Evolutionary conservation across 1,140 invertebrate species (phyloP).

Genomic region (Ectropis grisescens): DNA sequence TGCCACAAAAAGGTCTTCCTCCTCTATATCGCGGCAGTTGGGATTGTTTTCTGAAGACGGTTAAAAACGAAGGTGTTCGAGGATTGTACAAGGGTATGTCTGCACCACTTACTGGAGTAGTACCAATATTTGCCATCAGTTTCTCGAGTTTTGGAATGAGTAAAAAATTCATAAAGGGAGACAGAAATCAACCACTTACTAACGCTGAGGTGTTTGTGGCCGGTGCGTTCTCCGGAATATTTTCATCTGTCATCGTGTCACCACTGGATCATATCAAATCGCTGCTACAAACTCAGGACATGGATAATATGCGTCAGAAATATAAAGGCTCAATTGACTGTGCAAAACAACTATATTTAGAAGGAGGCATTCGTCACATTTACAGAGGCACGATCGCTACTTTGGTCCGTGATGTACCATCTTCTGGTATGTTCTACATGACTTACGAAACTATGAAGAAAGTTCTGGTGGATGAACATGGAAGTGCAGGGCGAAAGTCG

Average conservation of each 20-base stretch:
- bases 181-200: slow-evolving; percentile 78
- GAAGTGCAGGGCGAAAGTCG: slow-evolving; percentile 73
- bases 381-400: slow-evolving; percentile 97
- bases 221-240: slow-evolving; percentile 94
- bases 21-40: slow-evolving; percentile 90
- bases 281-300: slow-evolving; percentile 91
- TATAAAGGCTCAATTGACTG: slow-evolving; percentile 96
- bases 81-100: slow-evolving; percentile 88
- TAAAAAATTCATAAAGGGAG: slow-evolving; percentile 83
- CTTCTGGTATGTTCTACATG: slow-evolving; percentile 97
- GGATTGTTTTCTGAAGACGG: slow-evolving; percentile 95
- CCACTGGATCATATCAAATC: slow-evolving; percentile 99
- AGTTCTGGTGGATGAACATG: slow-evolving; percentile 61
- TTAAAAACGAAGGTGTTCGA: slow-evolving; percentile 87
- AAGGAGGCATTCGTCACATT: slow-evolving; percentile 94
- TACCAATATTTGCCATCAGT: slow-evolving; percentile 93
- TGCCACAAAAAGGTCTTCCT: slow-evolving; percentile 78
- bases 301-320: slow-evolving; percentile 77
- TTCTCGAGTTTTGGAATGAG: slow-evolving; percentile 97
- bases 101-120: slow-evolving; percentile 79
- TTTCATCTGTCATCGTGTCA: slow-evolving; percentile 96
- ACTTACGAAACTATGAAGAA: slow-evolving; percentile 93
- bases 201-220: slow-evolving; percentile 88
- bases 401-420: slow-evolving; percentile 95
- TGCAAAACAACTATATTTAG: slow-evolving; percentile 89